Evolutionary conservation across 1,140 invertebrate species (phyloP).

Genomic region (Mesaphorura yosii): DNA sequence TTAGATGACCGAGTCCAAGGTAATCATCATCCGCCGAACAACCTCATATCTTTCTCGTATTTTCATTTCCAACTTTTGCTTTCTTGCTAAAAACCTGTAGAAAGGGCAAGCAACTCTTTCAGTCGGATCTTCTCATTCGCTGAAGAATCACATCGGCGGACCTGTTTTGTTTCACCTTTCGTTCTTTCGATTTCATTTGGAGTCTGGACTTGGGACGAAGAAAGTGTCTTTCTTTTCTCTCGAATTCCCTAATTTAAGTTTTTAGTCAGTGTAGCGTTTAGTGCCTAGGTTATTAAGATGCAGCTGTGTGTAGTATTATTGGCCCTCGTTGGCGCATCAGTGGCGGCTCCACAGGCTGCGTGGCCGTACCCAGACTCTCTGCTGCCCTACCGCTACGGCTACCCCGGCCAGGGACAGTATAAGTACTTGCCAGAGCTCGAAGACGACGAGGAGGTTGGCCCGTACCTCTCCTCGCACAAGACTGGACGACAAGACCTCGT

Average conservation of each 20-base stretch:
- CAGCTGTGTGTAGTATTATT: constrained; percentile 13
- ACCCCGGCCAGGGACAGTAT: constrained; percentile 22
- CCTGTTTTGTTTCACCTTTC: not conserved
- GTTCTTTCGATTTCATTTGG: not conserved
- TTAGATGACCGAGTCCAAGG: constrained; percentile 20
- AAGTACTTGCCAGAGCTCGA: constrained; percentile 23
- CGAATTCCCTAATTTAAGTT: not conserved
- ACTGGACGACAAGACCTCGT: constrained; percentile 17
- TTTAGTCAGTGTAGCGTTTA: not conserved
- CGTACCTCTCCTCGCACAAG: not conserved
- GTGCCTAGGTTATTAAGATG: not conserved
- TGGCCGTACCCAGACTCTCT: constrained; percentile 26
- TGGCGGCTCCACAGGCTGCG: constrained; percentile 8
- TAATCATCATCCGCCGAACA: constrained; percentile 7
- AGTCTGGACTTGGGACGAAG: not conserved
- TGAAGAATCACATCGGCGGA: not conserved
- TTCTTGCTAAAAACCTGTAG: constrained; percentile 8
- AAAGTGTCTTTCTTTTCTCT: not conserved
- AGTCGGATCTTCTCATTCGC: not conserved
- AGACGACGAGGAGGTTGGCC: constrained; percentile 23
- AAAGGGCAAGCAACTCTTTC: not conserved
- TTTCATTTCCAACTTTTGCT: not conserved
- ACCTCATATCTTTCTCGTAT: no score
- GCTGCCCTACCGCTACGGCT: constrained; percentile 27
- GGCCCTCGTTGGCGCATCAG: constrained; percentile 6